phyloP scores from a whole-genome alignment of 2,888 invertebrate genomes.

The Ptychoptera contaminata region DNA sequence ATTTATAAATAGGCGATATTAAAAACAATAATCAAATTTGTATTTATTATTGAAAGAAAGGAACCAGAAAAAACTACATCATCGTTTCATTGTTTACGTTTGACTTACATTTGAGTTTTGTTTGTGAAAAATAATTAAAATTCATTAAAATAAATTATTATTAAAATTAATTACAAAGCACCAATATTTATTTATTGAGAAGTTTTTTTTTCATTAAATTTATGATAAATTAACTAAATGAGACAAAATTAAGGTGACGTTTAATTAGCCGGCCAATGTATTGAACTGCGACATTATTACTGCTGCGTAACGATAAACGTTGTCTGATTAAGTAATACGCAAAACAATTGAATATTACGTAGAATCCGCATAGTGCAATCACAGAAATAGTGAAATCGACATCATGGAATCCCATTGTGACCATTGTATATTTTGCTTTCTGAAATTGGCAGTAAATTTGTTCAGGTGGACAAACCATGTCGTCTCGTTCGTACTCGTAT shows the following conservation, averaged over 20 bases:
- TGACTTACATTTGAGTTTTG: no score
- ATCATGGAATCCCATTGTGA: conserved; percentile 57
- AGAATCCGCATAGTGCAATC: conserved; percentile 49
- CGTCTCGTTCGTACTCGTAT: conserved; percentile 58
- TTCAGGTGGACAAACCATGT: conserved; percentile 54
- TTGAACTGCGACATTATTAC: conserved; percentile 48
- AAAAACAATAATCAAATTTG: no score
- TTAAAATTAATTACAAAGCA: no score
- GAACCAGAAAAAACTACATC: no score
- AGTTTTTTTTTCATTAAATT: no score
- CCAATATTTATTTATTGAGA: no score
- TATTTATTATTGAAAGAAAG: no score
- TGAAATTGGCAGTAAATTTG: conserved; percentile 62
- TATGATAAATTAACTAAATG: conserved; percentile 20
- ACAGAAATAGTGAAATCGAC: conserved; percentile 53
- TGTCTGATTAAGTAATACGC: conserved; percentile 58
- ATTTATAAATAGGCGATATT: no score
- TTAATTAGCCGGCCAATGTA: conserved; percentile 55
- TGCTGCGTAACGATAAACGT: conserved; percentile 51
- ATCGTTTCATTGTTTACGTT: no score
- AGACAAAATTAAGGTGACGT: conserved; percentile 37
- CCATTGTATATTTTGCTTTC: conserved; percentile 55
- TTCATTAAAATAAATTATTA: no score
- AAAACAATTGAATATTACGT: conserved; percentile 46
- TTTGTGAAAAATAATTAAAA: no score